Conservation (phyloP, 2,113 vertebrate genomes). For the Salvelinus namaycush region DNA sequence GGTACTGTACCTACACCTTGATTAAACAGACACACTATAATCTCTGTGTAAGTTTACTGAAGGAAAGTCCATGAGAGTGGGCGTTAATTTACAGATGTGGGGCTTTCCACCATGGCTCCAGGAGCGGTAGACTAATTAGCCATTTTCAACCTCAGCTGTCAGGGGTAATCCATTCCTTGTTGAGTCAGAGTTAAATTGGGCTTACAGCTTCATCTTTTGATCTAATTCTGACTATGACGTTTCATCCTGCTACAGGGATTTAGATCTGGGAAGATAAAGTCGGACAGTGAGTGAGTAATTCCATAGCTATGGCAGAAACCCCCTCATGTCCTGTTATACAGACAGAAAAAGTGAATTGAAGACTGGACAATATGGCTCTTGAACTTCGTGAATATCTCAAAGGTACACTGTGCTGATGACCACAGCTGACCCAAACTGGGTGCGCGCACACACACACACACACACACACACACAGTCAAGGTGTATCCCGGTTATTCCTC, state of each 20-base stretch:
- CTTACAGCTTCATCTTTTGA: constrained; percentile 34
- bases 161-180: constrained; percentile 27
- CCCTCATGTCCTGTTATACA: background rate
- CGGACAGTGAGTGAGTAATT: background rate
- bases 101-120: constrained; percentile 39
- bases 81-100: constrained; percentile 22
- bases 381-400: background rate
- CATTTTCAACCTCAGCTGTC: constrained; percentile 65
- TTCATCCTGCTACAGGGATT: constrained; percentile 19
- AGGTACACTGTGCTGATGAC: background rate
- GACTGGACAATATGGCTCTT: background rate
- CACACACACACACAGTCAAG: constrained; percentile 6
- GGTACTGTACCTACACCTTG: background rate
- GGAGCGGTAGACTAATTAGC: constrained; percentile 22
- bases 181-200: constrained; percentile 52
- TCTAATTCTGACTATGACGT: constrained; percentile 44
- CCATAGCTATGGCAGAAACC: constrained; percentile 6
- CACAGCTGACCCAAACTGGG: background rate
- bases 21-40: background rate
- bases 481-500: constrained; percentile 51
- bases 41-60: background rate
- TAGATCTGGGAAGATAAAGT: background rate
- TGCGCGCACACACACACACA: background rate
- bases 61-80: constrained; percentile 20
- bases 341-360: background rate